Evolutionary conservation across 2,113 vertebrate genomes (phyloP).

Genomic region (Mobula birostris): DNA sequence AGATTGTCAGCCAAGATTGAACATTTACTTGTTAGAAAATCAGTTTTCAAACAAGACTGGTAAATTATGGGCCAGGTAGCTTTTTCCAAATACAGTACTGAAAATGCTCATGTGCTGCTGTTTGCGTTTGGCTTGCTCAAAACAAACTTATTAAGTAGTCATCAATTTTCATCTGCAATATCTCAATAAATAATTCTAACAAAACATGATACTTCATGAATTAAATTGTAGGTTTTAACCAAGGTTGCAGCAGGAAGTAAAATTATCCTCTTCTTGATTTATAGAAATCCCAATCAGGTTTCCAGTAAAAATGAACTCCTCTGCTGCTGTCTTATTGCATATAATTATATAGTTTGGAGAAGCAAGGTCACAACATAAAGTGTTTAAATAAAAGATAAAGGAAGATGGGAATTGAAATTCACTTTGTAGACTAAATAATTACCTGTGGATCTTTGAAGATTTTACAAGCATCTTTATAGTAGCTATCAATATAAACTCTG

Average conservation of each 20-base stretch:
- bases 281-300: not conserved
- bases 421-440: conserved; percentile 18
- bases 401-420: not conserved
- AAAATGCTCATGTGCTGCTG: not conserved
- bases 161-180: not conserved
- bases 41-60: not conserved
- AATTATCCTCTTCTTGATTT: not conserved
- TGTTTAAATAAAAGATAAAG: not conserved
- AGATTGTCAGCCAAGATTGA: not conserved
- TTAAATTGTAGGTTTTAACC: not conserved
- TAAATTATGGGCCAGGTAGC: not conserved
- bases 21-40: not conserved
- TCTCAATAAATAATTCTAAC: not conserved
- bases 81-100: not conserved
- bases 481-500: conserved; percentile 95
- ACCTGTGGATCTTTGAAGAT: conserved; percentile 90
- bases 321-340: not conserved
- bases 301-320: not conserved
- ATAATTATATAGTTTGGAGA: not conserved
- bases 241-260: not conserved
- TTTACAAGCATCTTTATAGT: conserved; percentile 82
- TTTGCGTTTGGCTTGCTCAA: not conserved
- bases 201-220: not conserved
- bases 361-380: not conserved
- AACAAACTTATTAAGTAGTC: not conserved